phyloP scores from a whole-genome alignment of 92 coral and sea anemone genomes.

The Parazoanthus darwini region DNA sequence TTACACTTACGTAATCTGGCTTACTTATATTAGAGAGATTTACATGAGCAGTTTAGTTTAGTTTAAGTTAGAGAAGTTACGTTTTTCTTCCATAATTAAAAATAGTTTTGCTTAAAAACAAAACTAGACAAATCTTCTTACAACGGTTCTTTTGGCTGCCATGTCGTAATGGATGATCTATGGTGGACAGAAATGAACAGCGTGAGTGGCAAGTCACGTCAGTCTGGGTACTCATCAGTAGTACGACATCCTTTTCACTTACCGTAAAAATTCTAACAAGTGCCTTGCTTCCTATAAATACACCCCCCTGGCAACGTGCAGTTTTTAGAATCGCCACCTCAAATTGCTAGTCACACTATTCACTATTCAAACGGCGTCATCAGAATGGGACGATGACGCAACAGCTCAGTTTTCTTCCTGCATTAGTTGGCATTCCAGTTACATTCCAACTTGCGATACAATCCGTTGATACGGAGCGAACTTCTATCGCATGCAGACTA shows the following conservation, averaged over 20 bases:
- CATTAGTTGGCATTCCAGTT: no score
- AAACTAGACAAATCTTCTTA: constrained; percentile 33
- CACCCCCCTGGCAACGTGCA: no score
- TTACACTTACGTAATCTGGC: neutral
- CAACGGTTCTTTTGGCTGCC: constrained; percentile 44
- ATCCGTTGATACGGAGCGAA: no score
- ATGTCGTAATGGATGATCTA: constrained; percentile 43
- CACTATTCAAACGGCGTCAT: no score
- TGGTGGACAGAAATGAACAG: constrained; percentile 38
- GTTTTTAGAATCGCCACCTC: no score
- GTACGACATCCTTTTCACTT: neutral
- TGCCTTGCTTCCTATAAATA: neutral
- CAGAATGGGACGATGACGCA: no score
- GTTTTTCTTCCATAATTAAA: constrained; percentile 11
- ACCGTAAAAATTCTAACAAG: neutral
- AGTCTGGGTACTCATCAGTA: neutral
- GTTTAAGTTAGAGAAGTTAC: constrained; percentile 21
- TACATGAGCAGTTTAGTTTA: neutral
- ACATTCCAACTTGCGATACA: no score
- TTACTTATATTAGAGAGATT: neutral
- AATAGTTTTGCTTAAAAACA: constrained; percentile 12
- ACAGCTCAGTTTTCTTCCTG: no score
- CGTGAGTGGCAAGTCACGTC: neutral
- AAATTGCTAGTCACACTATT: no score
- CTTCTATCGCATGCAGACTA: no score